Percentiles rank a stretch among this genome's conserved stretches.
Conservation (phyloP, 2,113 vertebrate species). For the Archilochus colubris region DNA sequence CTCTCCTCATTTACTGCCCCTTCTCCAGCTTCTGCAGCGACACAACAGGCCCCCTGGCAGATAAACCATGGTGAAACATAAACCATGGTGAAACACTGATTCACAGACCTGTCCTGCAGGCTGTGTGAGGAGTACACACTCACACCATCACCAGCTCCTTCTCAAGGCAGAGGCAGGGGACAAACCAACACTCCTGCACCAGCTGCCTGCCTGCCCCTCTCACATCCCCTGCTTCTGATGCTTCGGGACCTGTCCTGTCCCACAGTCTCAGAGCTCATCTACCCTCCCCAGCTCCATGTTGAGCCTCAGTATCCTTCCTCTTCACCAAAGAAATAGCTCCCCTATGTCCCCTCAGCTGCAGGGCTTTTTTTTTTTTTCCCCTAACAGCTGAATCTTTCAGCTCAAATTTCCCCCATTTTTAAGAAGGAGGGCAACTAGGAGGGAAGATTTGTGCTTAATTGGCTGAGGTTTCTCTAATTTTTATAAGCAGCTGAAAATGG, state of each 20-base stretch:
- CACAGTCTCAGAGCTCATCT: accelerated
- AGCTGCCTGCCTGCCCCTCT: neutral
- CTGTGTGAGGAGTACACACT: neutral
- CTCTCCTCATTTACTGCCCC: neutral
- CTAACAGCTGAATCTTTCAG: neutral
- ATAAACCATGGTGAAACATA: neutral
- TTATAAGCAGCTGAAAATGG: neutral
- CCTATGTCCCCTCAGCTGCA: neutral
- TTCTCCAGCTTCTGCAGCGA: neutral
- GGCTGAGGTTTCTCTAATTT: neutral
- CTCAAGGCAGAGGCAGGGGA: neutral
- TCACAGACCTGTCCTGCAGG: neutral
- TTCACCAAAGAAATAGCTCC: neutral
- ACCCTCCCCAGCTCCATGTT: accelerated
- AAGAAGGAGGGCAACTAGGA: neutral
- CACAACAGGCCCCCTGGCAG: neutral
- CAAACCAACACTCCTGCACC: neutral
- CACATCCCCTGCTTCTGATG: accelerated
- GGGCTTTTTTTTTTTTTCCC: neutral
- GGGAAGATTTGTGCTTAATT: neutral
- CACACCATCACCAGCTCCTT: neutral
- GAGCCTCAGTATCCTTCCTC: neutral
- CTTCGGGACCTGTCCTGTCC: neutral
- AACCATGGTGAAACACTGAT: neutral
- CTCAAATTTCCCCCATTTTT: neutral